Evolutionary conservation across 2,888 invertebrate species (phyloP).

Genomic region (Meiosimyza decipiens): DNA sequence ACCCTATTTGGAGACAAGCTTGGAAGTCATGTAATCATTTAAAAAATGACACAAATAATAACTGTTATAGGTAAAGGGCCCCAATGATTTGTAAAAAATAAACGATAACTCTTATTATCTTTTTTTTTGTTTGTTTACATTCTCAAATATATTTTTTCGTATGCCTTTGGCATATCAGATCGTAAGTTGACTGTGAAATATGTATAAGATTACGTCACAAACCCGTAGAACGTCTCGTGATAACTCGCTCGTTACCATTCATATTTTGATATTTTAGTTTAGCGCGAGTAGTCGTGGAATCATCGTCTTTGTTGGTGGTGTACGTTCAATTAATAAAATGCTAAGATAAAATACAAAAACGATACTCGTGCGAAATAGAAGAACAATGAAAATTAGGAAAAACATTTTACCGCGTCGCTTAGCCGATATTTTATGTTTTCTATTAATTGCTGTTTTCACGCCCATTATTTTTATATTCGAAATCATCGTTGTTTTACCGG

Average conservation of each 20-base stretch:
- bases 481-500: conserved; percentile 79
- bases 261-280: neutral
- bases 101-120: no score
- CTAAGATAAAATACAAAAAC: neutral
- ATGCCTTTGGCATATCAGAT: no score
- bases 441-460: conserved; percentile 51
- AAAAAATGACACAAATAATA: no score
- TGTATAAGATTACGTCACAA: conserved; percentile 23
- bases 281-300: no score
- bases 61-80: no score
- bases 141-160: no score
- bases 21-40: no score
- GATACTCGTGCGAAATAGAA: neutral
- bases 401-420: conserved; percentile 53
- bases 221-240: neutral
- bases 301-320: no score
- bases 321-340: neutral
- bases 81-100: no score
- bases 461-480: conserved; percentile 60
- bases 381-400: conserved; percentile 51
- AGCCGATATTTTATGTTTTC: conserved; percentile 55
- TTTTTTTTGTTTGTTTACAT: no score
- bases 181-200: no score
- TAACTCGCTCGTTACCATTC: neutral
- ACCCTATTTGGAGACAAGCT: no score